Base-by-base conservation (phyloP, 2,113 vertebrate species). In the Numida meleagris region DNA sequence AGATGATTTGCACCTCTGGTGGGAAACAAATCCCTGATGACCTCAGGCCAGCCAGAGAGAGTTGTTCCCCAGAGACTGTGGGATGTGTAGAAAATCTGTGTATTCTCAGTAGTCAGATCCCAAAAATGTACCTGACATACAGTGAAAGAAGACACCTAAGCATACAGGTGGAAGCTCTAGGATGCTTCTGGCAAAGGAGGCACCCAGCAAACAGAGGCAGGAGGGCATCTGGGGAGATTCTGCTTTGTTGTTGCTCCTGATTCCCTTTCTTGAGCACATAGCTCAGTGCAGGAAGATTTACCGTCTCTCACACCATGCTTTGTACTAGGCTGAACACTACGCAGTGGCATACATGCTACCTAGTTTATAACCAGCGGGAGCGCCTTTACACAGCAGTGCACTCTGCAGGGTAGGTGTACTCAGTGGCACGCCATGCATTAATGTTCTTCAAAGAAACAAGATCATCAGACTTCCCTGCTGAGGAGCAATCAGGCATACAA, bases 391-490 rank as follows among this genome's bases (percentile, higher is more conserved):
- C 93, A 79, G 84, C 71, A 5, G 55, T 55, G 33, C 5, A 17
- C 96, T 88, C 96, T 31, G 80, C 88, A n/a, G 95, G 92, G 82
- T 50, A 20, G 86, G 72, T 50, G 63, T 83, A 63, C 88, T 94
- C 94, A 12, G 50, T 65, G 82, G 55, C 72, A 88, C 74, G 85
- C 87, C 75, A 24, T 57, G 46, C 85, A 89, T 95, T 95, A 78
- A 91, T 91, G 50, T 83, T 43, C 91, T 77, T 86, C 84, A 80
- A 80, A 82, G 87, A 70, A 94, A 89, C 20, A 11, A 65, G 59
- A 95, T 80, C 82, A 67, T 55, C 93, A 94, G 72, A 63, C 75
- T 91, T 81, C 93, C 93, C 94, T 86, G 96, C 82, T 71, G 94
- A 94, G 89, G 86, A 20, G 94, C 89, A 96, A 95, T 95, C 94